Base-by-base conservation (phyloP, 2,797 vertebrate species). In the Cynopterus sphinx region DNA sequence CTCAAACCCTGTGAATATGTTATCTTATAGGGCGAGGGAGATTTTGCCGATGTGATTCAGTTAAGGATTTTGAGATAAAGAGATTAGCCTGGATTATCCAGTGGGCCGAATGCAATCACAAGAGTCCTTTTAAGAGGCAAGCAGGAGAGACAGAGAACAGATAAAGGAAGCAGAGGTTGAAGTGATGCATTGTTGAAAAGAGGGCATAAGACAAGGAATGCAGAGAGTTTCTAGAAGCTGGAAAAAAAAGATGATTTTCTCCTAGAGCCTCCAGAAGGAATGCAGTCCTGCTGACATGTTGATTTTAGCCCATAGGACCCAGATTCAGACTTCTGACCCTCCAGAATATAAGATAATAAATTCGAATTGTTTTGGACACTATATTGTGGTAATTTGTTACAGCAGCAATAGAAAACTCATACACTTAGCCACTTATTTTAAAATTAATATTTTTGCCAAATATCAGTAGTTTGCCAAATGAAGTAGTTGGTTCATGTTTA, bases 401-500 rank as follows among this genome's bases (percentile, higher is more conserved):
- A 94, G 82, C 9, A 36, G 43, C 83, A 85, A 77, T 68, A 77
- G 28, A 90, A 79, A 88, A 81, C 16, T 28, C 84, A n/a, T 36
- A 67, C 26, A 28, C 2, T 84, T 85, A 67, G 49, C 53, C 79
- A 22, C 5, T 71, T 90, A 75, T 36, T 67, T 89, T 79, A 85
- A 71, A 92, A 41, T 71, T 12, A 51, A 19, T 86, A 65, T 41
- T 87, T n/a, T 55, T 92, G 22, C 31, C 68, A 73, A 65, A 36
- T 91, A 43, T 55, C 75, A 57, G 57, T 65, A 55, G 16, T 82
- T 43, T 83, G 41, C 4, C 51, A 94, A 82, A 86, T 51, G 36
- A 88, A 93, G 36, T 63, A 43, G 19, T 28, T 85, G 83, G 84
- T 68, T 91, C 33, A n/a, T 86, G 9, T 33, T 88, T 95, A 73